phyloP scores from a whole-genome alignment of 2,797 vertebrate genomes.

The Chrosomus eos region DNA sequence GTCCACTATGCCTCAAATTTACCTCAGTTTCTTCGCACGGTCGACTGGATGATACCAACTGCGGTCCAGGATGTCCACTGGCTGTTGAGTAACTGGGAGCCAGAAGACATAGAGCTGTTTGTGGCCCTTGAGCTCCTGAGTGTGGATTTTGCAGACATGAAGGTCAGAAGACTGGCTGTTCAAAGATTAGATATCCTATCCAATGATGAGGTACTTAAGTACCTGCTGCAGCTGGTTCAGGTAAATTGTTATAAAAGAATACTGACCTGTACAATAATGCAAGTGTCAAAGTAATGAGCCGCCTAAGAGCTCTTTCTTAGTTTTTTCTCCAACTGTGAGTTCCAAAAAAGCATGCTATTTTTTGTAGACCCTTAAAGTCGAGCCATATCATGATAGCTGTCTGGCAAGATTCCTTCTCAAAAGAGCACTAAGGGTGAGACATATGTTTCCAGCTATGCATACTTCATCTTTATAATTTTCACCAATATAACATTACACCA shows the following conservation, averaged over 20 bases:
- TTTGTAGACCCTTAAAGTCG: slow-evolving; percentile 80
- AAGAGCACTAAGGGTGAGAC: slow-evolving; percentile 78
- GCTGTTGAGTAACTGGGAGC: slow-evolving; percentile 74
- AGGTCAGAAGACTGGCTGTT: slow-evolving; percentile 75
- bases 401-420: slow-evolving; percentile 79
- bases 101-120: slow-evolving; percentile 73
- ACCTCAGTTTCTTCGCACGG: slow-evolving; percentile 73
- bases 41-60: slow-evolving; percentile 75
- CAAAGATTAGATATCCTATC: slow-evolving; percentile 76
- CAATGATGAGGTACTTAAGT: slow-evolving; percentile 77
- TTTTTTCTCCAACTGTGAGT: neutral
- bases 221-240: slow-evolving; percentile 83
- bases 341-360: neutral
- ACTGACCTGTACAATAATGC: neutral
- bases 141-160: slow-evolving; percentile 77
- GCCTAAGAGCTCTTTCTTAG: neutral
- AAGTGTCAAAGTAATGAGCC: neutral
- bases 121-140: slow-evolving; percentile 81
- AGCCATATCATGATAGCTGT: slow-evolving; percentile 82
- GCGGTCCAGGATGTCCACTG: slow-evolving; percentile 79
- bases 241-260: slow-evolving; percentile 58
- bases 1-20: slow-evolving; percentile 73
- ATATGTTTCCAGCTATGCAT: neutral
- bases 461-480: neutral
- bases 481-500: neutral